These are phyloP conservation scores for Cryptoprocta ferox DNA, from an alignment of 2,797 vertebrate genomes.

Conservation along the genomic window DNA sequence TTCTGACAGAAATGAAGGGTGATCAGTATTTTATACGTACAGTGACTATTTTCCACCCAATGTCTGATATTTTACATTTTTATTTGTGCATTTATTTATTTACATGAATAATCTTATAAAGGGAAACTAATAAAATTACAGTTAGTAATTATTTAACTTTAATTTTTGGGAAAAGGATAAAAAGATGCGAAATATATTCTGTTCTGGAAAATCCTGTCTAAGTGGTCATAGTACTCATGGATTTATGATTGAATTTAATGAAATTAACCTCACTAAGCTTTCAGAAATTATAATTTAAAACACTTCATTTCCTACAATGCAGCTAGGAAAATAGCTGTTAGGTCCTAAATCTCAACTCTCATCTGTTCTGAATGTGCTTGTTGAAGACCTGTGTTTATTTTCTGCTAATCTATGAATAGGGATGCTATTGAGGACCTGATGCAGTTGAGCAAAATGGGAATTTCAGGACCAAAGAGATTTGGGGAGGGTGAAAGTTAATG, in stretches of 20 bases:
- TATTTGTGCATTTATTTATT: conserved; percentile 7
- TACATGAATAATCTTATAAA: not conserved
- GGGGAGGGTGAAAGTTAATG: not conserved
- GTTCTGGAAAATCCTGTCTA: not conserved
- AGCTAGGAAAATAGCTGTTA: not conserved
- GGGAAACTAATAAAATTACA: not conserved
- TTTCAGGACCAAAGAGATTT: not conserved
- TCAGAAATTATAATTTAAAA: not conserved
- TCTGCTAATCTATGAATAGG: not conserved
- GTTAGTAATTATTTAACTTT: not conserved
- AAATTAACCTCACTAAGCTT: not conserved
- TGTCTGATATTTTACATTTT: not conserved
- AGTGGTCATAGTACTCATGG: not conserved
- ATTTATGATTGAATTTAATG: not conserved
- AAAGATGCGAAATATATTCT: not conserved
- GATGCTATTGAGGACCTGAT: not conserved
- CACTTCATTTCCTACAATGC: not conserved
- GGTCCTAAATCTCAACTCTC: not conserved
- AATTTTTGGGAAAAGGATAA: not conserved
- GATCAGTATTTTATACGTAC: not conserved
- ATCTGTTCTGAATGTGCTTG: not conserved
- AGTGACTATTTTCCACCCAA: not conserved
- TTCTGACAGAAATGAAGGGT: not conserved
- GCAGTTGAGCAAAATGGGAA: not conserved
- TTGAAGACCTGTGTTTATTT: not conserved